Conservation (phyloP, 2,113 vertebrate genomes). For the Mola mola region DNA sequence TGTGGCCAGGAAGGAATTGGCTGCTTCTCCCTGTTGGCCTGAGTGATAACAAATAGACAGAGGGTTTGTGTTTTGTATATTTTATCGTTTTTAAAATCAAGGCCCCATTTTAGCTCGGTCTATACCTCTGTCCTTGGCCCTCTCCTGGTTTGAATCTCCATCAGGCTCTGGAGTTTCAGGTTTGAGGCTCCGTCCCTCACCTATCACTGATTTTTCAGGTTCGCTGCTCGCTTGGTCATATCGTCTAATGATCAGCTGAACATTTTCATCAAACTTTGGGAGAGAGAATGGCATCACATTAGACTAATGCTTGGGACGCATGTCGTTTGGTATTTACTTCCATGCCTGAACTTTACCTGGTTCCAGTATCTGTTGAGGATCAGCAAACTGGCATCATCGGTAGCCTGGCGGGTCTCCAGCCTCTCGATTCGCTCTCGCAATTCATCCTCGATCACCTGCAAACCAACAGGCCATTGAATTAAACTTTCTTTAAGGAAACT, state of each 20-base stretch:
- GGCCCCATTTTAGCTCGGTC: neutral
- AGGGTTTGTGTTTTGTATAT: neutral
- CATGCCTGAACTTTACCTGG: constrained; percentile 81
- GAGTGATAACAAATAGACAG: neutral
- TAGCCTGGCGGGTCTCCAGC: constrained; percentile 94
- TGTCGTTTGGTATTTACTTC: neutral
- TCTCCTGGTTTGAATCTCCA: constrained; percentile 95
- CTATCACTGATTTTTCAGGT: constrained; percentile 85
- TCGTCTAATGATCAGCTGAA: constrained; percentile 87
- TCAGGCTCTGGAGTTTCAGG: constrained; percentile 90
- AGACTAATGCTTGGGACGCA: neutral
- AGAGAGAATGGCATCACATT: neutral
- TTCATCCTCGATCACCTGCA: constrained; percentile 94
- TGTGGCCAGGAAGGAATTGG: constrained; percentile 93
- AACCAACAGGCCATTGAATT: neutral
- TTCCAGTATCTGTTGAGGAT: constrained; percentile 98
- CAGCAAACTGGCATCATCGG: constrained; percentile 93
- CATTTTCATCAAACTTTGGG: constrained; percentile 92
- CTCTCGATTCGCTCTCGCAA: constrained; percentile 93
- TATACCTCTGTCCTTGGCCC: constrained; percentile 82
- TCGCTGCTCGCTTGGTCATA: constrained; percentile 86
- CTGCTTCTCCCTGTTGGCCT: constrained; percentile 86
- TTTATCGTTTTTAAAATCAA: neutral
- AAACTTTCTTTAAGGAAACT: neutral
- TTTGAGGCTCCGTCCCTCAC: constrained; percentile 82